Percentiles rank a stretch among this genome's conserved stretches.
Evolutionary conservation across 64 coral and sea anemone genomes (phyloP).

Genomic region (Montipora efflorescens): DNA sequence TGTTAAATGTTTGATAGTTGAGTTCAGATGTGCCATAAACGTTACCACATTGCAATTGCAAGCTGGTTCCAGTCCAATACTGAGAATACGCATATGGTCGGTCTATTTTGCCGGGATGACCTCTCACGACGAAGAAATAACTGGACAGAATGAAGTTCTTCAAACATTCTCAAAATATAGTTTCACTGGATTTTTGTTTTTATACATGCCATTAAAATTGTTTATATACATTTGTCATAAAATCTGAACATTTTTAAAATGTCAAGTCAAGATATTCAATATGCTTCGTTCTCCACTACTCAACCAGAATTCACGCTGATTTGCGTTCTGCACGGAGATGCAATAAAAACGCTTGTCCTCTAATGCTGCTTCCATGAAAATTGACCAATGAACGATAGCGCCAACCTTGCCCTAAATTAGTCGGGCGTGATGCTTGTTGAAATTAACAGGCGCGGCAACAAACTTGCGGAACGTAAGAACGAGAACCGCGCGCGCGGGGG

Average conservation of each 20-base stretch:
- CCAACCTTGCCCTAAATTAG: too few relatives aligned
- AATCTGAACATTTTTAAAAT: slow-evolving; percentile 17
- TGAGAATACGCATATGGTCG: too few relatives aligned
- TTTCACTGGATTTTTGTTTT: not conserved
- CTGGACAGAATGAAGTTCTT: not conserved
- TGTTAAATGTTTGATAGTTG: too few relatives aligned
- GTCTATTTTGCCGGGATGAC: too few relatives aligned
- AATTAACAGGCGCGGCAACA: too few relatives aligned
- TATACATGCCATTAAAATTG: slow-evolving; percentile 41
- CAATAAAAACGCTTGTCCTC: not conserved
- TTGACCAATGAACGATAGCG: not conserved
- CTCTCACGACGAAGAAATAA: too few relatives aligned
- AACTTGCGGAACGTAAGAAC: too few relatives aligned
- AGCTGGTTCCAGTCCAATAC: too few relatives aligned
- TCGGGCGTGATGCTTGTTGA: too few relatives aligned
- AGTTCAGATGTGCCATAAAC: too few relatives aligned
- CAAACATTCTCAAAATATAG: not conserved
- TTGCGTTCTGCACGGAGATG: not conserved
- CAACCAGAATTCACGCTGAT: not conserved
- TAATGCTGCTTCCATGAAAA: not conserved
- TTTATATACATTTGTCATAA: slow-evolving; percentile 18
- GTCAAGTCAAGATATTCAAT: not conserved
- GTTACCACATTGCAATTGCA: too few relatives aligned
- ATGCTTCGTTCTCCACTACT: not conserved
- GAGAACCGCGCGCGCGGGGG: too few relatives aligned